These are phyloP conservation scores for Philonicus albiceps DNA, from an alignment of 2,888 invertebrate genomes.

Conservation along the genomic window DNA sequence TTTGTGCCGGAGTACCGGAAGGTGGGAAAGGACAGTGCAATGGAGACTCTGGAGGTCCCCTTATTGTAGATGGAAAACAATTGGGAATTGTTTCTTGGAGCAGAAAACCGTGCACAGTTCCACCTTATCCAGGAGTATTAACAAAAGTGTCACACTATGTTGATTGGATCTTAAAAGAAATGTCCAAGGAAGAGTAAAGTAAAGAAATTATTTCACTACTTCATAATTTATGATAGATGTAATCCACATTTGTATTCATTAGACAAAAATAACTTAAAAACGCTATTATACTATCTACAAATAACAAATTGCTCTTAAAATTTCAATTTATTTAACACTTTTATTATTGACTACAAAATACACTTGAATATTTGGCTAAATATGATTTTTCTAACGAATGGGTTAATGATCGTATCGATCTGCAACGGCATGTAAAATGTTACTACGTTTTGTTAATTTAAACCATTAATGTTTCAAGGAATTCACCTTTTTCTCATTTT, in stretches of 20 bases:
- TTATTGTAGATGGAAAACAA: conserved; percentile 59
- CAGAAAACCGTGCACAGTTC: conserved; percentile 62
- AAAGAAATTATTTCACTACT: neutral
- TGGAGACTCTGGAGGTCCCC: conserved; percentile 64
- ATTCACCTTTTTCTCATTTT: neutral
- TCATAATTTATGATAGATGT: neutral
- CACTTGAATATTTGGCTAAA: no score
- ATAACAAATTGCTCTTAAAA: no score
- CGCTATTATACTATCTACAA: no score
- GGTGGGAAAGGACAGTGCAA: conserved; percentile 65
- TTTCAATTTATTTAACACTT: no score
- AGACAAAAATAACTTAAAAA: neutral
- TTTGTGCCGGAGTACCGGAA: conserved; percentile 63
- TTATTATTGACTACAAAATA: no score
- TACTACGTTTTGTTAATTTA: no score
- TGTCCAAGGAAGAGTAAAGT: neutral
- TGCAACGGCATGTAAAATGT: no score
- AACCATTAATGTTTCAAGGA: neutral
- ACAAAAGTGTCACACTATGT: conserved; percentile 61
- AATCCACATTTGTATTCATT: neutral
- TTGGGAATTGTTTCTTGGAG: conserved; percentile 65
- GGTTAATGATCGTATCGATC: no score
- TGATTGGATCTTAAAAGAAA: conserved; percentile 56
- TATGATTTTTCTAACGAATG: no score
- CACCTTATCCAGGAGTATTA: conserved; percentile 63